These are phyloP conservation scores for Temnothorax curvispinosus DNA, from an alignment of 1,140 invertebrate species.

Conservation along the genomic window DNA sequence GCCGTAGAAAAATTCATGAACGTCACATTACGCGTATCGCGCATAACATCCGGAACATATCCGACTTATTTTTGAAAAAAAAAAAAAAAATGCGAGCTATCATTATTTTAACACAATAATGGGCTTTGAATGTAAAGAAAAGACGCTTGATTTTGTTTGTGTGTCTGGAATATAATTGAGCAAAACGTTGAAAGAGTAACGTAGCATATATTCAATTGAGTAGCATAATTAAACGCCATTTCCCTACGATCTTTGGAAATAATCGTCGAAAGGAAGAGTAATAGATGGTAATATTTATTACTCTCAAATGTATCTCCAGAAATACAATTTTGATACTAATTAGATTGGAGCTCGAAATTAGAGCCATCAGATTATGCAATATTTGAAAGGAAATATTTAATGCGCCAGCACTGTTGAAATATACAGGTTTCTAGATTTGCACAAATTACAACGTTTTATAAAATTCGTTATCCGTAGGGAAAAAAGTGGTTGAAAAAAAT, in stretches of 20 bases:
- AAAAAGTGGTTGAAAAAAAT: not conserved
- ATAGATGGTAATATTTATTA: not conserved
- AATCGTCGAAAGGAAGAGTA: not conserved
- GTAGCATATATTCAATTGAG: not conserved
- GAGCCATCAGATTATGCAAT: not conserved
- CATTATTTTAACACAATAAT: not conserved
- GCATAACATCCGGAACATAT: not conserved
- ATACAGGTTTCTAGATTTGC: not conserved
- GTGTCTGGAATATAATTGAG: not conserved
- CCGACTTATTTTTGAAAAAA: not conserved
- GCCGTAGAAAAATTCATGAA: slow-evolving; percentile 24
- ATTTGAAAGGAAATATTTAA: slow-evolving; percentile 1
- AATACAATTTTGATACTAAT: not conserved
- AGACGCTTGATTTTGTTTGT: not conserved
- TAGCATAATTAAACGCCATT: not conserved
- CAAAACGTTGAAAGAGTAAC: not conserved
- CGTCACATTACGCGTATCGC: not conserved
- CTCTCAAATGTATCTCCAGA: not conserved
- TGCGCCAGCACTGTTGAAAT: not conserved
- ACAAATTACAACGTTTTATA: not conserved
- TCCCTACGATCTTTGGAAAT: not conserved
- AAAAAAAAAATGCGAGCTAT: not conserved
- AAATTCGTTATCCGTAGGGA: not conserved
- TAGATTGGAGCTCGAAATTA: not conserved
- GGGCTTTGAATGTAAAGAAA: not conserved